Percentiles rank a stretch among this genome's conserved stretches.
These are phyloP conservation scores for Stegostoma tigrinum DNA, from an alignment of 2,113 vertebrate species.

Conservation along the genomic window DNA sequence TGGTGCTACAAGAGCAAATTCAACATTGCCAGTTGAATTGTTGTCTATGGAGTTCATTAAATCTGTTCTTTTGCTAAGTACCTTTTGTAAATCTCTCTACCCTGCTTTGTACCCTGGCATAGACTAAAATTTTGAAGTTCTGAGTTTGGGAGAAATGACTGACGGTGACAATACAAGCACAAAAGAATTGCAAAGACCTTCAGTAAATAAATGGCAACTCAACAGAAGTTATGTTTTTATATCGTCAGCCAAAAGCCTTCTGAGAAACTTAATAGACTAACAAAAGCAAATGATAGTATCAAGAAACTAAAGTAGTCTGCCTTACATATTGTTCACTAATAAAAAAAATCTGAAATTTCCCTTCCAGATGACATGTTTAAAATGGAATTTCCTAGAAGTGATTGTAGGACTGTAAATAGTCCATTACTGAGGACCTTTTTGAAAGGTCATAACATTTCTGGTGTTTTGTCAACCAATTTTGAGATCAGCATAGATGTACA, in stretches of 20 bases:
- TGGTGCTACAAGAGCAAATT: background rate
- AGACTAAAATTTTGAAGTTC: background rate
- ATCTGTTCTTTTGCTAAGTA: background rate
- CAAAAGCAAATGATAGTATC: constrained; percentile 16
- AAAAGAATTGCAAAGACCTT: background rate
- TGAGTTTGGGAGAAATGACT: background rate
- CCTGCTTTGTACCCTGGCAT: background rate
- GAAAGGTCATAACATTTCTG: background rate
- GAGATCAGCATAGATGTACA: background rate
- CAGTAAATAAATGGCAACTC: background rate
- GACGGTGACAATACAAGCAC: background rate
- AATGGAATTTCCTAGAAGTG: background rate
- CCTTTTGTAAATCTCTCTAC: background rate
- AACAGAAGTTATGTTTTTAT: background rate
- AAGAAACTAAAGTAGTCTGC: constrained; percentile 22
- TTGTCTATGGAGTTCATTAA: background rate
- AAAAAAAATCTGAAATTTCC: background rate
- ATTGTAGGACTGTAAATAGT: background rate
- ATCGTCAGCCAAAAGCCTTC: background rate
- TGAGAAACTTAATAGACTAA: background rate
- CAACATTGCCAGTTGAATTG: background rate
- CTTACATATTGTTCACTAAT: background rate
- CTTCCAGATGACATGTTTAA: too few relatives aligned
- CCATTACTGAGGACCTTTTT: background rate
- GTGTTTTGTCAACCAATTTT: background rate